Evolutionary conservation across 2,113 vertebrate genomes (phyloP).

Genomic region (Stegostoma tigrinum): DNA sequence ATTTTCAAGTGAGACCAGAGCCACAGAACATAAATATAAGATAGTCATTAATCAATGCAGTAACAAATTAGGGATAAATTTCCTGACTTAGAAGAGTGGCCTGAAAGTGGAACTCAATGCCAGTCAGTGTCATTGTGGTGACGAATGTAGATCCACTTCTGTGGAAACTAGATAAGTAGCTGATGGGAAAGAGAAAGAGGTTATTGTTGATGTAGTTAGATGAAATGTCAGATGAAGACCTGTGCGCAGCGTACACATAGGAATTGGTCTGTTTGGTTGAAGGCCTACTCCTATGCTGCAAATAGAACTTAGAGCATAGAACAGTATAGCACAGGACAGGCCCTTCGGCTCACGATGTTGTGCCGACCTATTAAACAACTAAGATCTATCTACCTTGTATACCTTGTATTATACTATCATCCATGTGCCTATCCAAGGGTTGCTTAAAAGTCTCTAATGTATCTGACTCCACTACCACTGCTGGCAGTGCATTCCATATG

Average conservation of each 20-base stretch:
- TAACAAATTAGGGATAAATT: not conserved
- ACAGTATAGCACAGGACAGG: too few species aligned
- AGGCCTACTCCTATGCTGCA: not conserved
- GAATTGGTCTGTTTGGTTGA: not conserved
- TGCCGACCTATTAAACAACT: too few species aligned
- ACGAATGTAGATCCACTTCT: not conserved
- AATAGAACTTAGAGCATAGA: too few species aligned
- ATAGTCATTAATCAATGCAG: not conserved
- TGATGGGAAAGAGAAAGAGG: not conserved
- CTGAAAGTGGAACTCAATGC: not conserved
- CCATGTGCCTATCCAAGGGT: too few species aligned
- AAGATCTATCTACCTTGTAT: too few species aligned
- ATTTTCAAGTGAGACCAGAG: not conserved
- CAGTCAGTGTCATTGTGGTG: not conserved
- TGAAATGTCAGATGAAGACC: not conserved
- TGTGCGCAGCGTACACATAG: not conserved
- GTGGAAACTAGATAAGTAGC: not conserved
- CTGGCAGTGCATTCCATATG: too few species aligned
- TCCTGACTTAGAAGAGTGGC: not conserved
- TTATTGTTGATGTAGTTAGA: not conserved
- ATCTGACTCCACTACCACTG: too few species aligned
- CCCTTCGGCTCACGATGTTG: too few species aligned
- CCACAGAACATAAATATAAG: not conserved
- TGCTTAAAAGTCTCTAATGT: too few species aligned
- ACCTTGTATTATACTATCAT: too few species aligned